Percentiles rank a stretch among this genome's conserved stretches.
These are phyloP conservation scores for Thymelicus sylvestris DNA, from an alignment of 2,888 invertebrate genomes.

Conservation along the genomic window DNA sequence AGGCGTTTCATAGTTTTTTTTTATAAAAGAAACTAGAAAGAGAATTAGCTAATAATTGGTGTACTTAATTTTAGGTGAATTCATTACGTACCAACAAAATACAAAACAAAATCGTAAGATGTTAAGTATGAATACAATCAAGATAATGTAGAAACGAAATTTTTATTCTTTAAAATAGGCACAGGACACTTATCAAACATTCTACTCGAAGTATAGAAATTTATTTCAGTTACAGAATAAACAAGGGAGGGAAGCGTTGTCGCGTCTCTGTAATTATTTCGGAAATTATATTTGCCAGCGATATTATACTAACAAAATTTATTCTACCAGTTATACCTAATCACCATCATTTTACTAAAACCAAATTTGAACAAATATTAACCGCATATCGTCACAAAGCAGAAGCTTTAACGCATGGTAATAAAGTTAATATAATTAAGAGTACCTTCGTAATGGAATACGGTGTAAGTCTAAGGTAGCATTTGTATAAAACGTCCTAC, in stretches of 20 bases:
- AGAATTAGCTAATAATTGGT: no score
- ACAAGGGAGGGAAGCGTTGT: conserved; percentile 13
- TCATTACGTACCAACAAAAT: no score
- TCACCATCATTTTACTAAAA: background rate
- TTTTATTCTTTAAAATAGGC: background rate
- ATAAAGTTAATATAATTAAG: conserved; percentile 67
- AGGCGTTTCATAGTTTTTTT: no score
- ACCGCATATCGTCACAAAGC: conserved; percentile 34
- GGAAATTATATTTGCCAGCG: conserved; percentile 14
- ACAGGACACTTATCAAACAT: conserved; percentile 19
- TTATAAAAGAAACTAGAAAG: no score
- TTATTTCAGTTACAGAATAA: conserved; percentile 20
- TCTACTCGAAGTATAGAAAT: conserved; percentile 8
- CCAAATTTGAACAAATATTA: conserved; percentile 14
- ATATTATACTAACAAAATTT: conserved; percentile 3
- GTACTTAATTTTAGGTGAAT: no score
- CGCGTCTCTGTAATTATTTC: conserved; percentile 21
- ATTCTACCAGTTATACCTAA: conserved; percentile 5
- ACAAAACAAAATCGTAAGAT: no score
- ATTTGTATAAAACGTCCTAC: conserved; percentile 29
- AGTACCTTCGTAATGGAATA: conserved; percentile 41
- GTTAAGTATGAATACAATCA: no score
- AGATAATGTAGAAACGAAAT: no score
- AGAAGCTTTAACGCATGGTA: conserved; percentile 54
- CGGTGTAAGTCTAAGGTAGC: conserved; percentile 41